Conservation (phyloP, 2,113 vertebrate genomes). For the Pseudonaja textilis region DNA sequence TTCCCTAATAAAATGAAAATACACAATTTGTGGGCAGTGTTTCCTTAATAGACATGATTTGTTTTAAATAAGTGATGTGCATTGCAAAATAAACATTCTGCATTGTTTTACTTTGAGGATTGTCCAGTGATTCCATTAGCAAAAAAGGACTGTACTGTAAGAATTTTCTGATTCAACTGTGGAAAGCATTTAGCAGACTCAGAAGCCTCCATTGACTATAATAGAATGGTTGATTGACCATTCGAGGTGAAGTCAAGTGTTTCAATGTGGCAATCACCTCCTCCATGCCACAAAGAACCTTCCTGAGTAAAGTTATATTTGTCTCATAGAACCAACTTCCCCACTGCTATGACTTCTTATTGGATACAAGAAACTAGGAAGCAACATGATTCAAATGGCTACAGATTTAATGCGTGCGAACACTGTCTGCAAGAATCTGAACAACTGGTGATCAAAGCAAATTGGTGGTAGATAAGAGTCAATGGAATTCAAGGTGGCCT, state of each 20-base stretch:
- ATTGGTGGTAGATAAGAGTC: neutral
- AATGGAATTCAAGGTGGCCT: no score
- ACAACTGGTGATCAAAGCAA: neutral
- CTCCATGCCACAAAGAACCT: neutral
- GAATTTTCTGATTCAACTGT: neutral
- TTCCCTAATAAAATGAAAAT: neutral
- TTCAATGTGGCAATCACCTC: neutral
- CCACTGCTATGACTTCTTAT: neutral
- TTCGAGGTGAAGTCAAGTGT: neutral
- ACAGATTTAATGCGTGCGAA: neutral
- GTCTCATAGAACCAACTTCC: neutral
- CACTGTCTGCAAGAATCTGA: neutral
- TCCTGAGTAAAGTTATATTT: neutral
- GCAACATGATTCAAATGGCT: neutral
- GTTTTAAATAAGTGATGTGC: neutral
- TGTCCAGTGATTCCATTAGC: neutral
- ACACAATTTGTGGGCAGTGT: neutral
- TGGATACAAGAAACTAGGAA: neutral
- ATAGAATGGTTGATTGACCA: neutral
- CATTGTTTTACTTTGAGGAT: neutral
- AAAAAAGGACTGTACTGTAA: neutral
- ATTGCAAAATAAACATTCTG: neutral
- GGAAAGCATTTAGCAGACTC: neutral
- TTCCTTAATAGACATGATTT: neutral
- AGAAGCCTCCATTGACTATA: neutral